These are phyloP conservation scores for Entomobrya multifasciata DNA, from an alignment of 2,888 invertebrate species.

Conservation along the genomic window DNA sequence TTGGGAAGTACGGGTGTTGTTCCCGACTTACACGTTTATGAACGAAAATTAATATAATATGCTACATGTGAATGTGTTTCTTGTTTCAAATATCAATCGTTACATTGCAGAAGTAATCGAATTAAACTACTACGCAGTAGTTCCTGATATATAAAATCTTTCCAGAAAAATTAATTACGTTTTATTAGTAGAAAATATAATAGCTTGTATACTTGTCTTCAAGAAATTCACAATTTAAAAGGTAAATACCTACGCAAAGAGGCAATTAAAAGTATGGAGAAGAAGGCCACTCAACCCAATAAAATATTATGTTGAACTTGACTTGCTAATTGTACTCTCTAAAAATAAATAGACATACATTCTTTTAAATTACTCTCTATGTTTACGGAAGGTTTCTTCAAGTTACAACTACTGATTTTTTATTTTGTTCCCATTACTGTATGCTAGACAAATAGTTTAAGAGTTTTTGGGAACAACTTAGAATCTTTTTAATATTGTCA, in stretches of 20 bases:
- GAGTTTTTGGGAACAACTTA: slow-evolving; percentile 13
- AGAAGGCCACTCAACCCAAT: neutral
- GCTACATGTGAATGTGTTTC: neutral
- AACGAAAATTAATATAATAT: slow-evolving; percentile 20
- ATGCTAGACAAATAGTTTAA: too few species aligned
- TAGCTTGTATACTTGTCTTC: too few species aligned
- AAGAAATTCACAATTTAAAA: too few species aligned
- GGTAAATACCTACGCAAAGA: too few species aligned
- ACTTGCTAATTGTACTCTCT: neutral
- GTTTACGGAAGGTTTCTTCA: neutral
- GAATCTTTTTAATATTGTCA: slow-evolving; percentile 60
- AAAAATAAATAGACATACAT: neutral
- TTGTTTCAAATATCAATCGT: neutral
- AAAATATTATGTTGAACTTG: slow-evolving; percentile 18
- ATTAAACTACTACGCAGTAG: neutral
- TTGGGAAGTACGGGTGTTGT: slow-evolving; percentile 13
- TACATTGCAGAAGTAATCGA: neutral
- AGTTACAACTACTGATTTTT: slow-evolving; percentile 33
- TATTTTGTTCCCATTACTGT: slow-evolving; percentile 3
- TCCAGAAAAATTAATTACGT: too few species aligned
- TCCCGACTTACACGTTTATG: neutral
- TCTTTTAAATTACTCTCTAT: neutral
- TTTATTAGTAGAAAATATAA: too few species aligned
- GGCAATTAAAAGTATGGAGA: slow-evolving; percentile 19
- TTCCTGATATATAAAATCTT: too few species aligned